phyloP scores from a whole-genome alignment of 2,797 vertebrate species.

The Picus viridis region DNA sequence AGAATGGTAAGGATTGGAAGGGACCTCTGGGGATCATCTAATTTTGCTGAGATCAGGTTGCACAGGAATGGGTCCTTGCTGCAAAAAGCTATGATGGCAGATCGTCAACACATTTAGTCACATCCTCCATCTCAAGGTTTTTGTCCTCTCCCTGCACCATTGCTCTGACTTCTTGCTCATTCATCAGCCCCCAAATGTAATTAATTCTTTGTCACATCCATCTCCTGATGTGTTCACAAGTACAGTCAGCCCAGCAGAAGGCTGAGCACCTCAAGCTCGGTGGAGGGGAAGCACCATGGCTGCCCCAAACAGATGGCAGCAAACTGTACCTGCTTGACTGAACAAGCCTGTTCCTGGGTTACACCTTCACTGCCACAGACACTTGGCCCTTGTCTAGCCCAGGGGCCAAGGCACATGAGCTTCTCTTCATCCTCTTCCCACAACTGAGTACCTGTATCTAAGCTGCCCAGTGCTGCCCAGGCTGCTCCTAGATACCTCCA shows the following conservation, averaged over 20 bases:
- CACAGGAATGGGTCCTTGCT: neutral
- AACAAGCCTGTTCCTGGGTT: neutral
- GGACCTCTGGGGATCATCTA: too few species aligned
- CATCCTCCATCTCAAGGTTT: neutral
- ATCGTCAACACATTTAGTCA: neutral
- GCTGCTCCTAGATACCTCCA: neutral
- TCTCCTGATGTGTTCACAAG: neutral
- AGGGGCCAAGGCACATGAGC: neutral
- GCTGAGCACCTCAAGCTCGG: rapidly evolving
- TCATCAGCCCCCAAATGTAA: neutral
- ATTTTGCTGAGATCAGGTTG: too few species aligned
- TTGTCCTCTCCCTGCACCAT: neutral
- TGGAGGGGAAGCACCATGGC: neutral
- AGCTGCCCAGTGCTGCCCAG: rapidly evolving
- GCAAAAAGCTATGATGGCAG: neutral
- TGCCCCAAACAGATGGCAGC: rapidly evolving
- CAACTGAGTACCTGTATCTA: neutral
- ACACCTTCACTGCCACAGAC: neutral
- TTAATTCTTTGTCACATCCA: neutral
- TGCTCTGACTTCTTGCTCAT: neutral
- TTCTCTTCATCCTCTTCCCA: neutral
- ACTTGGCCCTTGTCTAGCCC: neutral
- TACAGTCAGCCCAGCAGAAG: neutral
- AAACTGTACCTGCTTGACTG: neutral
- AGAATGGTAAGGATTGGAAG: too few species aligned